phyloP scores from a whole-genome alignment of 1,140 invertebrate species.

The Ceratitis capitata region DNA sequence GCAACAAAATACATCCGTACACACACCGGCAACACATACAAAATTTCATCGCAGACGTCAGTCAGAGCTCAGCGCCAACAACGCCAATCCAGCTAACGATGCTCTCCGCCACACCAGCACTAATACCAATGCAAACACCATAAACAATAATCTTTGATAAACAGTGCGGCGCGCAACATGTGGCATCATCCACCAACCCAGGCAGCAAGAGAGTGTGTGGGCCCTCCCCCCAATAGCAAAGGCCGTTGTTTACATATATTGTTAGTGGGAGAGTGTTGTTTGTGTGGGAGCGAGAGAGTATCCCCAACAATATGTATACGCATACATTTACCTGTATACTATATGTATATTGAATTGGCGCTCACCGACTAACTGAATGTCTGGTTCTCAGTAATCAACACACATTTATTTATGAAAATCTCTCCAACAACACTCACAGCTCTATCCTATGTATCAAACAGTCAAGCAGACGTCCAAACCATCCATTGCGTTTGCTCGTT shows the following conservation, averaged over 20 bases:
- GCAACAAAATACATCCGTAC: no score
- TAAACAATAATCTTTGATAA: not conserved
- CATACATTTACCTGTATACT: not conserved
- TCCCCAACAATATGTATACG: not conserved
- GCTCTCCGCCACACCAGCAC: not conserved
- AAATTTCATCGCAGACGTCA: not conserved
- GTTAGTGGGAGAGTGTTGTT: not conserved
- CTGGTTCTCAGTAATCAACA: no score
- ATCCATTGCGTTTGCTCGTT: constrained; percentile 45
- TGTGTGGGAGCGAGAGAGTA: constrained; percentile 25
- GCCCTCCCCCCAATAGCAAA: constrained; percentile 36
- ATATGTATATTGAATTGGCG: no score
- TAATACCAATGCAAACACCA: not conserved
- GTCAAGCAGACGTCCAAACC: not conserved
- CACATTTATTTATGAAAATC: not conserved
- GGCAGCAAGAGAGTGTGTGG: not conserved
- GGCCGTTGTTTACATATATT: not conserved
- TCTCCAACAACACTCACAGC: no score
- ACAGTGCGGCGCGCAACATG: constrained; percentile 43
- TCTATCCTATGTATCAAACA: not conserved
- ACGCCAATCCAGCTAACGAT: not conserved
- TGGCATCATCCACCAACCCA: constrained; percentile 31
- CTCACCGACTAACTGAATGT: not conserved
- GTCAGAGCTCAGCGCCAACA: not conserved
- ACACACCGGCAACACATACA: not conserved